phyloP scores from a whole-genome alignment of 1,140 invertebrate species.

The Drosophila auraria region DNA sequence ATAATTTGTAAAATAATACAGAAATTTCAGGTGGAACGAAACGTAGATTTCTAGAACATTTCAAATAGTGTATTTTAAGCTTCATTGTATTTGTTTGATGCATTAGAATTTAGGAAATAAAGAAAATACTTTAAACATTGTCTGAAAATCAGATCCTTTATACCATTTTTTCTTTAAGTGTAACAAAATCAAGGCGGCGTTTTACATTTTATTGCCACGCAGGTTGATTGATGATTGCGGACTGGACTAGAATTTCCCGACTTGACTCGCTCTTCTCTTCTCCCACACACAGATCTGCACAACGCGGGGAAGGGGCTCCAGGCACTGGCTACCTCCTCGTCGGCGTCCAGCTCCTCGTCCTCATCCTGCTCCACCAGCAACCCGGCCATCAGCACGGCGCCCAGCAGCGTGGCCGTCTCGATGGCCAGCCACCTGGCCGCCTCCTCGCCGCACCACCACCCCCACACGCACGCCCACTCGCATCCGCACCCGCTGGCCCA shows the following conservation, averaged over 20 bases:
- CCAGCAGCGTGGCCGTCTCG: constrained; percentile 62
- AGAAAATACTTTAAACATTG: background rate
- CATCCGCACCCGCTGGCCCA: constrained; percentile 57
- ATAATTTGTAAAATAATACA: constrained; percentile 15
- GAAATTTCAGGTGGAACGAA: background rate
- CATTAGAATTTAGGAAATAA: background rate
- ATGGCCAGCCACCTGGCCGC: constrained; percentile 73
- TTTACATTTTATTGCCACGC: constrained; percentile 59
- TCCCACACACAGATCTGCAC: constrained; percentile 61
- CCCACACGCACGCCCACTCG: constrained; percentile 35
- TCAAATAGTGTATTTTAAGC: too few species aligned
- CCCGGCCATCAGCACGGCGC: constrained; percentile 74
- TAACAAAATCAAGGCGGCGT: constrained; percentile 53
- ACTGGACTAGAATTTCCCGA: constrained; percentile 39
- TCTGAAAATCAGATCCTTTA: too few species aligned
- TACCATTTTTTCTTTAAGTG: background rate
- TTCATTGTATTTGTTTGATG: background rate
- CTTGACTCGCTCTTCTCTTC: constrained; percentile 1
- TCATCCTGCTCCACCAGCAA: constrained; percentile 71
- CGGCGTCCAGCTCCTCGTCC: constrained; percentile 69
- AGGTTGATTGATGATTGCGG: constrained; percentile 73
- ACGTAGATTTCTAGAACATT: too few species aligned
- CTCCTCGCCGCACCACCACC: constrained; percentile 57
- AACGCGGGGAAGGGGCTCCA: constrained; percentile 69
- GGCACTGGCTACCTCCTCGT: constrained; percentile 65